A percentile compares a stretch with the other conserved stretches of the same genome.
These are phyloP conservation scores for Tetramorium simillimum DNA, from an alignment of 1,140 invertebrate species.

Conservation along the genomic window DNA sequence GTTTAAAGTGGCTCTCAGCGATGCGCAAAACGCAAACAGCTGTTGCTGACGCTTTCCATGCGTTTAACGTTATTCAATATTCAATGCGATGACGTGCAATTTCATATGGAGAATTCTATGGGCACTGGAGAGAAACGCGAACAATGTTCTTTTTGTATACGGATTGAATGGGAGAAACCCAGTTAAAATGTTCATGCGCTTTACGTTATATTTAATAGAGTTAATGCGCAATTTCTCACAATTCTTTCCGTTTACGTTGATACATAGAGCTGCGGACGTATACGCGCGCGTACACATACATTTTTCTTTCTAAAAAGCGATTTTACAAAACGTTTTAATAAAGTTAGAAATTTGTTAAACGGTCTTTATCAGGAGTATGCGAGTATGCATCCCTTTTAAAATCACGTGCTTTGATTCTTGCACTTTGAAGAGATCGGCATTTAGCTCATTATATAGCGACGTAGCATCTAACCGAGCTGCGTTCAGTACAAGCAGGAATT, in stretches of 20 bases:
- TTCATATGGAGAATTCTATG: background rate
- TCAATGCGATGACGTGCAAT: constrained; percentile 18
- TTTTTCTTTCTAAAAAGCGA: background rate
- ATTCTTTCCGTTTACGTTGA: background rate
- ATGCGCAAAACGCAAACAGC: background rate
- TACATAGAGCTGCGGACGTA: too few species aligned
- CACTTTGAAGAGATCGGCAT: background rate
- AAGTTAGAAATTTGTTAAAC: background rate
- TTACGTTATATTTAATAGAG: background rate
- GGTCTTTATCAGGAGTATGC: background rate
- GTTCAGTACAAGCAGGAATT: constrained; percentile 53
- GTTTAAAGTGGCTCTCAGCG: constrained; percentile 17
- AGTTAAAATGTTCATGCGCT: constrained; percentile 1
- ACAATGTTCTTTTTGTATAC: background rate
- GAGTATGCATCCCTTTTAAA: background rate
- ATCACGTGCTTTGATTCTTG: background rate
- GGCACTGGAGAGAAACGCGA: background rate
- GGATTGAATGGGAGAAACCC: constrained; percentile 5
- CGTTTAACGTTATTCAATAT: constrained; percentile 42
- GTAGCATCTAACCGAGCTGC: constrained; percentile 24
- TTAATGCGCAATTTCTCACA: background rate
- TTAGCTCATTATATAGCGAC: background rate
- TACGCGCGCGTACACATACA: background rate
- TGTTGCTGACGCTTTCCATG: constrained; percentile 9
- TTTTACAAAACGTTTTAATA: background rate